Evolutionary conservation across 2,113 vertebrate genomes (phyloP).

Genomic region (Eubucco bourcierii): DNA sequence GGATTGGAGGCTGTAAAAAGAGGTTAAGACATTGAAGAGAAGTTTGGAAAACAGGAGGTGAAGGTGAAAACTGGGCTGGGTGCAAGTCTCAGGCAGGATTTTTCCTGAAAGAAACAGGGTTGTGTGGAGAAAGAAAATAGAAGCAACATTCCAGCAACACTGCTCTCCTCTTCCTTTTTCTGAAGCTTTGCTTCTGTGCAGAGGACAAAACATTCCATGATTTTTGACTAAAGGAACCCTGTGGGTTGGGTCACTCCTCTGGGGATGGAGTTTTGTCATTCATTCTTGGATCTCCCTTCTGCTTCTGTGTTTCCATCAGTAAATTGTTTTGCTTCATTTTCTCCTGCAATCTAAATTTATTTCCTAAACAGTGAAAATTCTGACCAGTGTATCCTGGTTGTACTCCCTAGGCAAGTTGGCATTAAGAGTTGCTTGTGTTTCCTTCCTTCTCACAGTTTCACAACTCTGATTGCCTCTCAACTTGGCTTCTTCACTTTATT

Average conservation of each 20-base stretch:
- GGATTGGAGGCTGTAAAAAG: neutral
- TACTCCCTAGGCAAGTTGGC: neutral
- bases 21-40: neutral
- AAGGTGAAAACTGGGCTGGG: neutral
- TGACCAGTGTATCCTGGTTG: neutral
- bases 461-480: slow-evolving; percentile 93
- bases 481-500: slow-evolving; percentile 98
- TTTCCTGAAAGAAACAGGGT: neutral
- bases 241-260: fast-evolving
- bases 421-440: neutral
- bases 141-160: neutral
- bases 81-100: neutral
- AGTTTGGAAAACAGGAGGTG: neutral
- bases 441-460: slow-evolving; percentile 82
- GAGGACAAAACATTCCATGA: neutral
- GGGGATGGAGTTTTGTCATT: fast-evolving
- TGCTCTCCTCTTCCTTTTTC: neutral
- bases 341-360: neutral
- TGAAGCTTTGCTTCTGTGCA: neutral
- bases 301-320: neutral
- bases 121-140: neutral
- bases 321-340: neutral
- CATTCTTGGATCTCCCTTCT: fast-evolving
- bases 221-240: neutral
- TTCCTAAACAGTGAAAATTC: neutral